Percentiles rank a stretch among this genome's conserved stretches.
Conservation (phyloP, 1,140 invertebrate genomes). For the Apolygus lucorum region DNA sequence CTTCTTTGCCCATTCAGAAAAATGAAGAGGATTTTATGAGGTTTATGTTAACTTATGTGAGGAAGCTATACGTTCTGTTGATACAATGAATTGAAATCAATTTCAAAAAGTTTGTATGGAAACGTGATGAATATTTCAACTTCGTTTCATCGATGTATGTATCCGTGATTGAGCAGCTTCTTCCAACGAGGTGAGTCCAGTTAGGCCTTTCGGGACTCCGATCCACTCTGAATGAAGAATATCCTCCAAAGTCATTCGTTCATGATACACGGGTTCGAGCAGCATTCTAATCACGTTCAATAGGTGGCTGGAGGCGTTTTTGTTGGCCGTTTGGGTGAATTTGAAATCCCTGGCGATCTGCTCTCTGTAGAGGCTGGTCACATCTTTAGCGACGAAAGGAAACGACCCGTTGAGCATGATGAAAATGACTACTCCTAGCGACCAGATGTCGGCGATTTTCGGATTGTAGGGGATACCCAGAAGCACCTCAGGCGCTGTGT, state of each 20-base stretch:
- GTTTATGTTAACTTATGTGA: no score
- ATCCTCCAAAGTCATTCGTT: neutral
- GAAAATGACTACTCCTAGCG: constrained; percentile 56
- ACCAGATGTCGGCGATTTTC: constrained; percentile 57
- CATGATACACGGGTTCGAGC: neutral
- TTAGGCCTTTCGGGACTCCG: neutral
- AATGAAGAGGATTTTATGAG: no score
- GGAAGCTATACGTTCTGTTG: no score
- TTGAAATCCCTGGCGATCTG: neutral
- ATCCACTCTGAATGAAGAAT: neutral
- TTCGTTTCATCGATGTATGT: no score
- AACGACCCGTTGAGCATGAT: constrained; percentile 67
- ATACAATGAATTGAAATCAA: no score
- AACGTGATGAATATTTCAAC: no score
- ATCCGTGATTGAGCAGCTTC: no score
- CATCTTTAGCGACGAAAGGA: constrained; percentile 54
- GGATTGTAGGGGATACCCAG: constrained; percentile 54
- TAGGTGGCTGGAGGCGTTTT: neutral
- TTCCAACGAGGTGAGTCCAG: neutral
- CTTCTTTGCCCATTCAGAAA: no score
- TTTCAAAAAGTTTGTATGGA: no score
- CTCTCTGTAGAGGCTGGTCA: neutral
- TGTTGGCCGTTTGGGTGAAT: neutral
- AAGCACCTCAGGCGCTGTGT: constrained; percentile 60
- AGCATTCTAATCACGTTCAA: neutral